Base-by-base conservation (phyloP, 2,113 vertebrate species). In the Heteronetta atricapilla region DNA sequence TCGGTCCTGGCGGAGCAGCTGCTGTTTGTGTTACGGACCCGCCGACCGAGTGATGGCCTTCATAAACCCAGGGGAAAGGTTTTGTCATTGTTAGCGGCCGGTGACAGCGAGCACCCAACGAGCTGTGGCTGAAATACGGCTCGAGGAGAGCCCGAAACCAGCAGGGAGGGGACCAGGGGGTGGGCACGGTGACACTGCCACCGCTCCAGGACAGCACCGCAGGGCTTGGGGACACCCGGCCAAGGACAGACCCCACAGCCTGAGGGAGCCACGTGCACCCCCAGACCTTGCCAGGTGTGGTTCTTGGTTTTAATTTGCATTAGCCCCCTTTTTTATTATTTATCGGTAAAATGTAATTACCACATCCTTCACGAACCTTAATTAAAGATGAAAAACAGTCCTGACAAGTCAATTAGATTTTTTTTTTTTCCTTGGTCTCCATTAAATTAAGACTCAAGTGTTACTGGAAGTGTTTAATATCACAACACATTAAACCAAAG, bases 401-500 rank as follows among this genome's bases (percentile, higher is more conserved):
- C 86, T 89, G 92, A 97, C 91, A 83, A 96, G 87, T 94, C 95
- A 96, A 96, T 96, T 96, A 96, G 87, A 48, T 73, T 53, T 76
- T 89, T 95, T 56, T 96, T 75, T 55, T 58, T 26, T 15, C 73
- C 66, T 83, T 59, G 44, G 67, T 90, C 70, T 94, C 87, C 93
- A 90, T 95, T 97, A 97, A 96, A 96, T 96, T 91, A 96, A 91
- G 93, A 83, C 62, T 93, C 80, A 66, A 95, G 87, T 85, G 90
- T 95, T 93, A 89, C 80, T 93, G 95, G 92, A 97, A 96, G 88
- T 87, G 93, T 95, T 96, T 96, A 81, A 90, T 95, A 97, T 93
- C 94, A 78, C 90, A 96, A 85, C 87, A 82, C 80, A 82, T 96
- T 95, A 88, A 91, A 93, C 87, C 52, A 42, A 91, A 88, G 85